Evolutionary conservation across 2,888 invertebrate genomes (phyloP), one percentile per base, ranked within the genome.

Genomic region (Cataglyphis cursor): DNA sequence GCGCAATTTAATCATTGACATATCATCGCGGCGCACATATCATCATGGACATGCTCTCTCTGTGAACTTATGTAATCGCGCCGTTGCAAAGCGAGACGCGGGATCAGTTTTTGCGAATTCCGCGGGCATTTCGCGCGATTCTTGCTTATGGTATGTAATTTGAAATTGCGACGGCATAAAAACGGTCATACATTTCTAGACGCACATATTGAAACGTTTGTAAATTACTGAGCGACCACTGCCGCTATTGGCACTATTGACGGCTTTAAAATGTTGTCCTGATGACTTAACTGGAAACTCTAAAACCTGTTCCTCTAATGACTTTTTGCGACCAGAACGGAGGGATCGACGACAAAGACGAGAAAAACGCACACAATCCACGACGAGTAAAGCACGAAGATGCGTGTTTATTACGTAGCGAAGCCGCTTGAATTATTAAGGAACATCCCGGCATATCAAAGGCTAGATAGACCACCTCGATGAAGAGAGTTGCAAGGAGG

Each of bases 281-380:
- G 89, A 87, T 89, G 89, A 85, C 85, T 85, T 85, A 87, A 89
- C 87, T 87, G 87, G 85, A 89, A 87, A 87, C 85, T 87, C 78
- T 87, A 87, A 88, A 89, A 89, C 88, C 89, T 85, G 89, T 89
- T 89, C 74, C 74, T n/a, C 51, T 84, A 89, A 89, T 84, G 87
- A 89, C 78, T 87, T 89, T 87, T 87, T 85, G 87, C 82, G 80
- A 83, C 61, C 75, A 70, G 73, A 68, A 44, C 76, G 85, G 24
- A 80, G 61, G 66, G 75, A 72, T 68, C 54, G 66, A 82, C 82
- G 83, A 88, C 84, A 88, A 88, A 88, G 76, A 57, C 28, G n/a
- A 81, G 83, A 83, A 86, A 88, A 88, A 86, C 86, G 62, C 35
- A 70, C 74, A 74, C 74, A 57, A 61, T 68, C 48, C 28, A 51